These are phyloP conservation scores for Crossoptilon crossoptilon DNA, from an alignment of 2,797 vertebrate species.

Conservation along the genomic window DNA sequence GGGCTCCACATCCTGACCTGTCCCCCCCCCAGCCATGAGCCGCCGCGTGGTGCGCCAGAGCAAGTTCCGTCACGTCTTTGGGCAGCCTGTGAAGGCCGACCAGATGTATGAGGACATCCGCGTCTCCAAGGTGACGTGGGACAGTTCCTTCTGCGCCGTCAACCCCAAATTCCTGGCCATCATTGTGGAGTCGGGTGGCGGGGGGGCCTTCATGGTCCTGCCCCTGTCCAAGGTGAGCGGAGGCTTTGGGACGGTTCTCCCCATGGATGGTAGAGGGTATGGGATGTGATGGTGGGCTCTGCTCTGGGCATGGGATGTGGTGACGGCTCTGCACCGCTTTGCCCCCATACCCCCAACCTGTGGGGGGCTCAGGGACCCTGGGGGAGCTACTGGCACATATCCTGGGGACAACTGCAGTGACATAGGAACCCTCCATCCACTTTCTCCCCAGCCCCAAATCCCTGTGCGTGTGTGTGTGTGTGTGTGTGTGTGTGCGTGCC, in stretches of 20 bases:
- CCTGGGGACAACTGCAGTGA: background rate
- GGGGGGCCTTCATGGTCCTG: constrained; percentile 94
- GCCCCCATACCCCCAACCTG: fast-evolving
- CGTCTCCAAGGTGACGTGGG: constrained; percentile 98
- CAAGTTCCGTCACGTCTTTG: constrained; percentile 98
- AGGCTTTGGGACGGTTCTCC: fast-evolving
- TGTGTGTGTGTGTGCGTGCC: background rate
- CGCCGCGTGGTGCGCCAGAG: constrained; percentile 98
- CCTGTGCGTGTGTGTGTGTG: background rate
- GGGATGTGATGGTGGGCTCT: fast-evolving
- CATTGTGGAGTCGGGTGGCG: constrained; percentile 95
- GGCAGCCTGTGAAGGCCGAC: constrained; percentile 93
- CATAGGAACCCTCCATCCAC: background rate
- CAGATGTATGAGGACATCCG: constrained; percentile 98
- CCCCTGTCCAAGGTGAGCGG: constrained; percentile 89
- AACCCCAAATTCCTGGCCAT: constrained; percentile 98
- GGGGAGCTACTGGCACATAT: background rate
- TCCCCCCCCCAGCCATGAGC: constrained; percentile 88
- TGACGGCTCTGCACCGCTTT: too few relatives aligned
- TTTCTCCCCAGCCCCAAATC: constrained; percentile 39
- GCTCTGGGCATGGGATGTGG: too few relatives aligned
- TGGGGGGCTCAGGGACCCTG: fast-evolving
- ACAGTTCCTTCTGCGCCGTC: constrained; percentile 97
- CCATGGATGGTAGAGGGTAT: fast-evolving
- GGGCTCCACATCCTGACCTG: background rate